Evolutionary conservation across 2,113 vertebrate species (phyloP), one percentile per base, ranked within the genome.

Genomic region (Malurus cyaneus): DNA sequence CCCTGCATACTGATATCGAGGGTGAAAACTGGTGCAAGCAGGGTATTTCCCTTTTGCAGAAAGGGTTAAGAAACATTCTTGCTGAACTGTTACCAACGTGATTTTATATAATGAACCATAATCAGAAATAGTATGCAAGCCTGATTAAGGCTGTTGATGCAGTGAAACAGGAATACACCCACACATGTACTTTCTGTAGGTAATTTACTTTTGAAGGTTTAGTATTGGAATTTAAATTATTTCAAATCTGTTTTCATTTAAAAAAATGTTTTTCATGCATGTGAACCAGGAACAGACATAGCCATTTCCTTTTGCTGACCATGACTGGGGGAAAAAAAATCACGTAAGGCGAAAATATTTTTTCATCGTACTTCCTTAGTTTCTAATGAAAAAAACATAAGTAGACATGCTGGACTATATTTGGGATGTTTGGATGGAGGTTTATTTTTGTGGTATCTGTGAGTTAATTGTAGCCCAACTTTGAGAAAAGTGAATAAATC

Each of bases 191-290:
- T 97, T 94, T 96, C 79, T 91, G 80, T 92, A 95, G 92, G 83
- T 94, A 91, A 95, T 97, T 96, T 93, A 82, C 92, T 96, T 93
- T 72, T 96, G 85, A 94, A 91, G 83, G 34, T 91, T 96, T 95
- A 76, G 86, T 87, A 42, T 89, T 82, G 80, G 80, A 95, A 89
- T 96, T 85, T 96, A 91, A 93, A 85, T 92, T 0, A 95, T 94
- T 86, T 92, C 57, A 92, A 94, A 84, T 85, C 64, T 95, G 73
- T 82, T 97, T 96, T 84, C 87, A 77, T 83, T 96, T 96, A 91
- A 47, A 83, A 42, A 94, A 78, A 42, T 74, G 77, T 95, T 95
- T 71, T 82, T 49, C 77, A 71, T 95, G 77, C 69, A 47, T 92
- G 42, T 79, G 97, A 84, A 89, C 60, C 39, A 54, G 39, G 34